Conservation (phyloP, 2,113 vertebrate species). For the Microcebus murinus region DNA sequence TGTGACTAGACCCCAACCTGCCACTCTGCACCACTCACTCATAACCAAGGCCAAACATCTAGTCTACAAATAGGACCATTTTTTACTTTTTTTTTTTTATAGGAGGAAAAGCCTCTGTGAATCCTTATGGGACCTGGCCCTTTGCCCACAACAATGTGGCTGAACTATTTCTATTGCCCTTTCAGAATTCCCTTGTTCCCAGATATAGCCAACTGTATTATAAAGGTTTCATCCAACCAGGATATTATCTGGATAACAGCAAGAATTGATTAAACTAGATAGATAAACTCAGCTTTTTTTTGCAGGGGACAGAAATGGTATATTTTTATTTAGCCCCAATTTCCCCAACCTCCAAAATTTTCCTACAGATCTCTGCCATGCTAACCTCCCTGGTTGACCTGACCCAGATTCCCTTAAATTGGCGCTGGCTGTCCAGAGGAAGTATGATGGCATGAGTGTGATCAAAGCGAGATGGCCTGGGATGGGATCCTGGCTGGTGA, state of each 20-base stretch:
- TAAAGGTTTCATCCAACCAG: neutral
- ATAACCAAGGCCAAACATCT: neutral
- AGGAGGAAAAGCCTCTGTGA: neutral
- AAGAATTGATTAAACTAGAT: neutral
- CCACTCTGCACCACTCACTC: neutral
- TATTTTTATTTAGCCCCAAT: neutral
- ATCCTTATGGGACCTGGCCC: neutral
- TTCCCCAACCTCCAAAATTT: neutral
- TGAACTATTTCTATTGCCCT: neutral
- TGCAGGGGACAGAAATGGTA: neutral
- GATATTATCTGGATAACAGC: neutral
- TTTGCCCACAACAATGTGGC: neutral
- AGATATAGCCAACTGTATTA: neutral
- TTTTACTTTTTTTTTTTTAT: neutral
- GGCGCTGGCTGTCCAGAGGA: too few relatives aligned
- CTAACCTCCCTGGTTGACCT: neutral
- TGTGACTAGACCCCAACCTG: neutral
- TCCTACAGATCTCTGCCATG: neutral
- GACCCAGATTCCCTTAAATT: neutral
- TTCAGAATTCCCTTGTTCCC: neutral
- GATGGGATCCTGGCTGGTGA: neutral
- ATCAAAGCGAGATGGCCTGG: neutral
- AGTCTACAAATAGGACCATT: neutral
- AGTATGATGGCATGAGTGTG: neutral
- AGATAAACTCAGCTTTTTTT: neutral